Conservation (phyloP, 2,888 invertebrate species). For the Drosophila prostipennis region DNA sequence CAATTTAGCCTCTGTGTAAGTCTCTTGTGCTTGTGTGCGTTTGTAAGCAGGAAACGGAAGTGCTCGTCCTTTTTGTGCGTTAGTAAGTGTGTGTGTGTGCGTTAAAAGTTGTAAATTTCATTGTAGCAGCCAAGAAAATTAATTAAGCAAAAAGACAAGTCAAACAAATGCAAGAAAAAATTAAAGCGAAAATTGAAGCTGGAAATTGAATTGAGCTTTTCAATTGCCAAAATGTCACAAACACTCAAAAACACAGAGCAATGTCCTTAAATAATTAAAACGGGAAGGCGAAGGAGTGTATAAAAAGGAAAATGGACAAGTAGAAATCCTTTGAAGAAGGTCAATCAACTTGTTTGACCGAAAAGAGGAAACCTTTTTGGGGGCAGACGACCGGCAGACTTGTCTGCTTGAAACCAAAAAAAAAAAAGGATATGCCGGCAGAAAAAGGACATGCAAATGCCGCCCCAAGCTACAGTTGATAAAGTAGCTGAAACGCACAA, state of each 20-base stretch:
- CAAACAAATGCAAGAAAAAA: slow-evolving; percentile 48
- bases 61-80: slow-evolving; percentile 52
- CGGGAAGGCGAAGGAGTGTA: neutral
- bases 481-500: slow-evolving; percentile 33
- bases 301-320: slow-evolving; percentile 2
- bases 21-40: slow-evolving; percentile 23
- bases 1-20: slow-evolving; percentile 69
- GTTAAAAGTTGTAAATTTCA: slow-evolving; percentile 73
- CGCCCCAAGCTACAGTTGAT: slow-evolving; percentile 66
- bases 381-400: slow-evolving; percentile 60
- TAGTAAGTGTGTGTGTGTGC: slow-evolving; percentile 24
- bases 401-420: slow-evolving; percentile 45
- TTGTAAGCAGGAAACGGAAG: slow-evolving; percentile 67
- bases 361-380: slow-evolving; percentile 22
- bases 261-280: slow-evolving; percentile 52
- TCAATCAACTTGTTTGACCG: slow-evolving; percentile 62
- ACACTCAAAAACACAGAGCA: neutral
- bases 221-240: slow-evolving; percentile 41
- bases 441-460: slow-evolving; percentile 71
- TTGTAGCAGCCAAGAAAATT: slow-evolving; percentile 70
- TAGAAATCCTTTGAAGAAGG: slow-evolving; percentile 46
- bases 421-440: slow-evolving; percentile 15
- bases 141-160: slow-evolving; percentile 60
- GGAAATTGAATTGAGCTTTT: slow-evolving; percentile 43
- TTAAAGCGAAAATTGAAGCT: slow-evolving; percentile 32